These are phyloP conservation scores for Chalcosyrphus nemorum DNA, from an alignment of 2,888 invertebrate genomes.

Conservation along the genomic window DNA sequence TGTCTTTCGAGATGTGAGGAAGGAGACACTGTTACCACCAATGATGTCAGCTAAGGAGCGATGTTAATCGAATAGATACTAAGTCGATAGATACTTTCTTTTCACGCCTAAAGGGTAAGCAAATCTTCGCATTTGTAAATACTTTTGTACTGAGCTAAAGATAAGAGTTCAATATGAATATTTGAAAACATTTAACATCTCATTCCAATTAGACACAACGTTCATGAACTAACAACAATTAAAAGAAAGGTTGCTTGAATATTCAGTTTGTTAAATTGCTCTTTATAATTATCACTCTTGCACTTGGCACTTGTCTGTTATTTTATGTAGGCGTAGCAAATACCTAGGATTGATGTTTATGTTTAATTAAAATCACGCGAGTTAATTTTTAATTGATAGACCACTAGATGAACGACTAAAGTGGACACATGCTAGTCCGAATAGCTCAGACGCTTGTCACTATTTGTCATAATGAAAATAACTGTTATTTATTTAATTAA, in stretches of 20 bases:
- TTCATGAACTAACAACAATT: background rate
- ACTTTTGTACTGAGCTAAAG: no score
- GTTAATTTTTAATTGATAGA: conserved; percentile 24
- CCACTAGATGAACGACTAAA: conserved; percentile 32
- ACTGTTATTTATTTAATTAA: conserved; percentile 29
- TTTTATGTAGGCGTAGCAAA: background rate
- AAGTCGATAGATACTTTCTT: no score
- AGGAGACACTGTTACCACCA: no score
- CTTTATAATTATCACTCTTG: background rate
- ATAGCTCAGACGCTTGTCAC: background rate
- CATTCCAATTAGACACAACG: background rate
- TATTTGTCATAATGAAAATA: conserved; percentile 12
- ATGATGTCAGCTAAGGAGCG: no score
- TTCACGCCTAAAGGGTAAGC: no score
- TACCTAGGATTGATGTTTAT: conserved; percentile 25
- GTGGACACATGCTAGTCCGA: background rate
- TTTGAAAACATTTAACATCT: background rate
- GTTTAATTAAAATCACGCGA: conserved; percentile 26
- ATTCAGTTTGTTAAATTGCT: background rate
- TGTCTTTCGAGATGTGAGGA: no score
- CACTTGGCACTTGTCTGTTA: conserved; percentile 12
- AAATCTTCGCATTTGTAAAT: no score
- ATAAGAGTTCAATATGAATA: no score
- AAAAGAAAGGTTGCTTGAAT: background rate
- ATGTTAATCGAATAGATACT: no score